A percentile compares a stretch with the other conserved stretches of the same genome.
Conservation (phyloP, 2,888 invertebrate species). For the Drosophila cyrtoloma region DNA sequence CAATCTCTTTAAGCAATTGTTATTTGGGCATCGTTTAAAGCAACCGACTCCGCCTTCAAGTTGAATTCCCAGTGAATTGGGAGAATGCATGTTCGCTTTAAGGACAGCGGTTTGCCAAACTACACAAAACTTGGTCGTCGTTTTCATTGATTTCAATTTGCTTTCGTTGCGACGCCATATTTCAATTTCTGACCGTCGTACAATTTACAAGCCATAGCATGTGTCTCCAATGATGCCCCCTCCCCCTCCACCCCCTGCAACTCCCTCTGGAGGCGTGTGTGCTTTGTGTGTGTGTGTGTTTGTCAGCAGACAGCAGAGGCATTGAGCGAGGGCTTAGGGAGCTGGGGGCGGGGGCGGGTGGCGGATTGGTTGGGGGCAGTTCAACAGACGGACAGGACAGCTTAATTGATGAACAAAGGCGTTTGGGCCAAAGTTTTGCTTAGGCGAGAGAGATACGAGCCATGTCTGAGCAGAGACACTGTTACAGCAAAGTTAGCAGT, state of each 20-base stretch:
- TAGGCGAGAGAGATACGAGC: constrained; percentile 49
- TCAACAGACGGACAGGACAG: constrained; percentile 67
- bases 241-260: not conserved
- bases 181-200: constrained; percentile 76
- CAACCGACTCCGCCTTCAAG: constrained; percentile 24
- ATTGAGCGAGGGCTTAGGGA: constrained; percentile 5
- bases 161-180: constrained; percentile 75
- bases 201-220: constrained; percentile 75
- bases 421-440: constrained; percentile 74
- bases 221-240: constrained; percentile 65
- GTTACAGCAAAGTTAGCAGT: constrained; percentile 17
- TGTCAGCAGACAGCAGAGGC: constrained; percentile 17
- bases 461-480: constrained; percentile 47
- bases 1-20: not conserved
- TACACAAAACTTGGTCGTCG: constrained; percentile 39
- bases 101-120: constrained; percentile 21
- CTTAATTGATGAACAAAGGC: constrained; percentile 82
- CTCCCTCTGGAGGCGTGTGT: not conserved
- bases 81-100: constrained; percentile 31
- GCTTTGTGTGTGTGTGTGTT: constrained; percentile 7
- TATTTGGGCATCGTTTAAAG: constrained; percentile 9
- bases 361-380: constrained; percentile 15
- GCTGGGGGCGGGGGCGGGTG: not conserved
- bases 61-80: constrained; percentile 20
- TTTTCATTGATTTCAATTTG: constrained; percentile 80